Evolutionary conservation across 2,888 invertebrate species (phyloP), one percentile per base, ranked within the genome.

Genomic region (Syrphus vitripennis): DNA sequence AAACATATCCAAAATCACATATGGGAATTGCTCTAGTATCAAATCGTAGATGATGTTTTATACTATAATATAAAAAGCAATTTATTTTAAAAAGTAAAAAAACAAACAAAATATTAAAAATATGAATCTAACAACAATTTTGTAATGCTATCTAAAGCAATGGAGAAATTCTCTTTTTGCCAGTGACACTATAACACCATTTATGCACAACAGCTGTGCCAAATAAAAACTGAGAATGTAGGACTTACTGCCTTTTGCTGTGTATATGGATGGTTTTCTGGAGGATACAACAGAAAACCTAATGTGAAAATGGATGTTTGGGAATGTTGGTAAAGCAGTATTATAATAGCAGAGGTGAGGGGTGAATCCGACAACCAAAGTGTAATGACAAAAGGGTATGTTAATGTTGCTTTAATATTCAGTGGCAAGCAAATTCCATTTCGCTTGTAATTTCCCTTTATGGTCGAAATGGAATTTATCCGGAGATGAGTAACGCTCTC

Each of bases 371-470:
- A 80, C 77, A 70, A 63, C 77, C 82, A 74, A 86, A 82, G 72
- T 86, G 86, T 86, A 86, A 82, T 86, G 86, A 86, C 86, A 86
- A 86, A 67, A 86, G 86, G 86, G 86, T 82, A 86, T 86, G 82
- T 86, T 86, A 86, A 86, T 86, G 86, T 82, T 86, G 77, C 72
- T 86, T 86, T 86, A 86, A 86, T 86, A 86, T 86, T 86, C 86
- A 86, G 86, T 86, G 77, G 81, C 86, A 86, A 86, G 86, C 86
- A 86, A 86, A 86, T 86, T 86, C 86, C 86, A 86, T 86, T 86
- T 86, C 86, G 81, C 86, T 86, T 82, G 86, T 86, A 86, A 86
- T 86, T 86, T 86, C 86, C 86, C 86, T 86, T 86, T 86, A 86
- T 86, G 86, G 77, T 81, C 86, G 81, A 86, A 81, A 82, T 81